Base-by-base conservation (phyloP, 92 coral and sea anemone species). In the Virgularia gustaviana region DNA sequence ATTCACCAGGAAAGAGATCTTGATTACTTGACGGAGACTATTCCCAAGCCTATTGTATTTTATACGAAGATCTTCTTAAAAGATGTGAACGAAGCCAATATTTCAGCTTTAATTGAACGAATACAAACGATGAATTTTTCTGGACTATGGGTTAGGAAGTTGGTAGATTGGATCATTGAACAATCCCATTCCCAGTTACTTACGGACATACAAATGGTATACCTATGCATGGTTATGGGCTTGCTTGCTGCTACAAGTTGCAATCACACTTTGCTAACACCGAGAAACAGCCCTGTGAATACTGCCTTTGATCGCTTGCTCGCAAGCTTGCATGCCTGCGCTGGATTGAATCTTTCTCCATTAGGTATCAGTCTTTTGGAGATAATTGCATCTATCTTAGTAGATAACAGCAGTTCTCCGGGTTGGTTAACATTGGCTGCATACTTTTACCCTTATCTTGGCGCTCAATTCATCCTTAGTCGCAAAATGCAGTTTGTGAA, bases 1-100 rank as follows among this genome's bases (percentile, higher is more conserved):
- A 86, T 88, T 74, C 76, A 49, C 43, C 12, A 55, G 6, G 81
- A 85, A 0, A 8, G 5, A 8, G 79, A 72, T 9, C 19, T 0
- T 0, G 0, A 16, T 5, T 12, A 45, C 58, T 67, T 13, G 20
- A 0, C 4, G 3, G 74, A 67, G 31, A 24, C 57, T 20, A 11
- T 67, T 45, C 59, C 74, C 2, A 57, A 22, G 16, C 49, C 74
- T 11, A 24, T 47, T 45, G 31, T 67, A 20, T 67, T 67, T 47
- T 67, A 67, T 29, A 49, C 28, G 12, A 47, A 67, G 4, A 45
- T 57, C 58, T 28, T 45, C 9, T 49, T 67, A 47, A 24, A 2
- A 27, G 13, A 24, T 9, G 41, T 67, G 18, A 47, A 67, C 29
- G 22, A 23, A 15, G 29, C 36, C 24, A 45, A 8, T 37, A 45